Evolutionary conservation across 2,797 vertebrate genomes (phyloP).

Genomic region (Tapirus indicus): DNA sequence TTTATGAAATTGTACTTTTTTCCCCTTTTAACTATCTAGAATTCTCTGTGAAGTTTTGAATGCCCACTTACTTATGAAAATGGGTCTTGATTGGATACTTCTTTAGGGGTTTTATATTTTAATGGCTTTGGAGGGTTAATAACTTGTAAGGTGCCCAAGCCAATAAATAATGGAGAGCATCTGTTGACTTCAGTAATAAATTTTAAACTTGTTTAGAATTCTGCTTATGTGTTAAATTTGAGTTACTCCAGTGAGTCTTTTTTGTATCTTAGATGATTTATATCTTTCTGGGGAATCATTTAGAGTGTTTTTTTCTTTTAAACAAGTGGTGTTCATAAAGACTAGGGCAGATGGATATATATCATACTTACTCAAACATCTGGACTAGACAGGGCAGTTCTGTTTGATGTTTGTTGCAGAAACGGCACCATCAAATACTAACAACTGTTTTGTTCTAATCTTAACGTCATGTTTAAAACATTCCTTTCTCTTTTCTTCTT

Average conservation of each 20-base stretch:
- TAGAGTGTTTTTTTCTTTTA: conserved; percentile 24
- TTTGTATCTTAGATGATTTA: conserved; percentile 77
- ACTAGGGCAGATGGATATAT: neutral
- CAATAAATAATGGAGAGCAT: conserved; percentile 52
- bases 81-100: conserved; percentile 9
- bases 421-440: conserved; percentile 66
- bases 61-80: conserved; percentile 47
- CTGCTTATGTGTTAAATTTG: conserved; percentile 74
- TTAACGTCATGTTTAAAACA: conserved; percentile 80
- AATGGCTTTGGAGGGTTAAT: conserved; percentile 34
- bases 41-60: conserved; percentile 36
- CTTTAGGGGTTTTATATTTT: conserved; percentile 21
- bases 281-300: conserved; percentile 59
- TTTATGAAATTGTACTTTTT: neutral
- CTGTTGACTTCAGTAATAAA: conserved; percentile 67
- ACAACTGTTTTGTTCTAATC: conserved; percentile 53
- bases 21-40: neutral
- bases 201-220: conserved; percentile 77
- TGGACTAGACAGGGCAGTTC: conserved; percentile 67
- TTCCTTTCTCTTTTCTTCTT: conserved; percentile 77
- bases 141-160: conserved; percentile 4
- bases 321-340: conserved; percentile 68
- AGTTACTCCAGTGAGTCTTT: conserved; percentile 67
- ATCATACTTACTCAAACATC: conserved; percentile 63
- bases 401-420: conserved; percentile 70